Base-by-base conservation (phyloP, 2,888 invertebrate species). In the Blastobasis adustella region DNA sequence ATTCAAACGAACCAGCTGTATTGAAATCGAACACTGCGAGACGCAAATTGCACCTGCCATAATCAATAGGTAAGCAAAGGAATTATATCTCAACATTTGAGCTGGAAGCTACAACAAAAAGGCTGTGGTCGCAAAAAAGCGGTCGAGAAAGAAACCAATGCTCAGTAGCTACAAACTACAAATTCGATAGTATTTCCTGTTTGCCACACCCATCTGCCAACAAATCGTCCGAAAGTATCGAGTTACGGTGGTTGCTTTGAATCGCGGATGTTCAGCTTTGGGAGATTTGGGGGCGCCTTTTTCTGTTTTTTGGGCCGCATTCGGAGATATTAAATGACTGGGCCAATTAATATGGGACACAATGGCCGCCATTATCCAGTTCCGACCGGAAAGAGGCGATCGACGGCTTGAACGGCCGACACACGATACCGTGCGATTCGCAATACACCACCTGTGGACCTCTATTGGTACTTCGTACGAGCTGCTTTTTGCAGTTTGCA, bases 331-430 rank as follows among this genome's bases (percentile, higher is more conserved):
- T 82, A 77, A 84, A 87, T 85, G 76, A 73, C 82, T 79, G 82
- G 75, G 79, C 79, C 86, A 88, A 88, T 88, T 88, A 88, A 88
- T 82, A 72, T 67, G 61, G 66, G 71, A 69, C 66, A 79, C 77
- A 79, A 81, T 73, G 69, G 69, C 54, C 46, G 58, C 57, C 6
- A 37, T 59, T 57, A 66, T 67, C 58, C 71, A 80, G 85, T 86
- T 88, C 86, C 86, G 86, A 85, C 87, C 88, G 88, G 88, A 88
- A 87, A 82, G 76, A 69, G 76, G 74, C 75, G 73, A 81, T 81
- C 76, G 69, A 58, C 62, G 63, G 63, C 63, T 62, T 83, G 79
- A 85, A 83, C 78, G 68, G 68, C 58, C 58, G 83, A 71, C 82
- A 84, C 67, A 62, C 62, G 42, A 42, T 9, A 42, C 9, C 10